Conservation (phyloP, 2,113 vertebrate genomes). For the Raja brachyura region DNA sequence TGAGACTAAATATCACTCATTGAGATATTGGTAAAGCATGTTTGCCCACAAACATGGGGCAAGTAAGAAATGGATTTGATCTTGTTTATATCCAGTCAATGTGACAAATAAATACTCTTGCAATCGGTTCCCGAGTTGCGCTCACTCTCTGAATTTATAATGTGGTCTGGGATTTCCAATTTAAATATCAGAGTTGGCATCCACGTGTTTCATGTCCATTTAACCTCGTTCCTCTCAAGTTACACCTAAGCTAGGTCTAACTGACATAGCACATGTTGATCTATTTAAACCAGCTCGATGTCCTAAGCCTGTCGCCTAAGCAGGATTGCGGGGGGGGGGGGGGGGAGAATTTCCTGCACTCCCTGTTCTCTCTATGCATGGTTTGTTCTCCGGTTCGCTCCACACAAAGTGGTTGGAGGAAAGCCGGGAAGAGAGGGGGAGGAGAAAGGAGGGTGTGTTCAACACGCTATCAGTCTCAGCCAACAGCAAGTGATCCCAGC, state of each 20-base stretch:
- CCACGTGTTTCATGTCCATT: no score
- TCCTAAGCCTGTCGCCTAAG: neutral
- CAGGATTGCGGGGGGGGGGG: neutral
- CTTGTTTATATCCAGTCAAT: no score
- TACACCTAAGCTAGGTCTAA: neutral
- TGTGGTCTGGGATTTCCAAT: neutral
- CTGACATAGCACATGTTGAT: neutral
- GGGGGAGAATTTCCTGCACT: no score
- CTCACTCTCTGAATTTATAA: neutral
- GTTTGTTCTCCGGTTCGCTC: neutral
- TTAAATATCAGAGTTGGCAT: no score
- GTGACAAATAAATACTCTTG: no score
- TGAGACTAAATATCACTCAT: neutral
- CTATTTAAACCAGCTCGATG: no score
- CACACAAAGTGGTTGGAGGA: no score
- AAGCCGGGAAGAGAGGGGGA: neutral
- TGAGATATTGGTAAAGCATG: neutral
- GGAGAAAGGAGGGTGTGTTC: neutral
- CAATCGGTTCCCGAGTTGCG: no score
- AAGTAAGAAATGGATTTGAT: no score
- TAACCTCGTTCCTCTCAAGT: no score
- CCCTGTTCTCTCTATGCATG: neutral
- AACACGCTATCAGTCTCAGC: slow-evolving; percentile 13
- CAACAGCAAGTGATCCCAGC: neutral
- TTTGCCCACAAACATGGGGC: no score